Evolutionary conservation across 2,888 invertebrate species (phyloP).

Genomic region (Thysanoteuthis rhombus): DNA sequence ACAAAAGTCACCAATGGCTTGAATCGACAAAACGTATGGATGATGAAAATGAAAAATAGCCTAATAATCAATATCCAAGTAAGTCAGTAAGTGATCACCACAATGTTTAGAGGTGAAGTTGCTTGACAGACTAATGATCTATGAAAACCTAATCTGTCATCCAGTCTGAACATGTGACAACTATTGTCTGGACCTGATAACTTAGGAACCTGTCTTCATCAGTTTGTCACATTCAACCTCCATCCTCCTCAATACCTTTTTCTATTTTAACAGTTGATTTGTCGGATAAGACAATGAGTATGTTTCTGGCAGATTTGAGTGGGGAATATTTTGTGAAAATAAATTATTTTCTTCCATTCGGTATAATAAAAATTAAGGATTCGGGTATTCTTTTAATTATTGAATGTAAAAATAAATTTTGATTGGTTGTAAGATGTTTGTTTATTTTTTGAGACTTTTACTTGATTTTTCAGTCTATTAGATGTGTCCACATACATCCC

Average conservation of each 20-base stretch:
- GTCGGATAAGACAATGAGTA: not conserved
- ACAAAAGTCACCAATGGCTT: no score
- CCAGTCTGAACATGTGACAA: slow-evolving; percentile 13
- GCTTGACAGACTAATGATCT: not conserved
- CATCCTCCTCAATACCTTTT: not conserved
- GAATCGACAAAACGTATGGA: no score
- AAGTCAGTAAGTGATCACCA: not conserved
- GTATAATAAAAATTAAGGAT: no score
- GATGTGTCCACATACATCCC: no score
- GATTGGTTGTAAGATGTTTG: no score
- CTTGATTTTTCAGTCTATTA: no score
- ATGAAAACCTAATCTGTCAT: not conserved
- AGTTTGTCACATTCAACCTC: not conserved
- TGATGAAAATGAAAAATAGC: not conserved
- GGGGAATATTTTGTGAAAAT: no score
- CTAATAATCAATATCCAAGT: not conserved
- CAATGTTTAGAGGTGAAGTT: not conserved
- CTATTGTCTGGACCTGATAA: not conserved
- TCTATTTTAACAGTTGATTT: not conserved
- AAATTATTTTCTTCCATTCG: no score
- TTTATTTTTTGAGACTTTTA: no score
- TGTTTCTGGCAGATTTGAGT: not conserved
- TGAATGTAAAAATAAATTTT: no score
- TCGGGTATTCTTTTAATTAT: no score
- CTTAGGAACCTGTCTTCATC: not conserved